Evolutionary conservation across 2,888 invertebrate genomes (phyloP), one percentile per base, ranked within the genome.

Genomic region (Pristionchus fissidentatus): DNA sequence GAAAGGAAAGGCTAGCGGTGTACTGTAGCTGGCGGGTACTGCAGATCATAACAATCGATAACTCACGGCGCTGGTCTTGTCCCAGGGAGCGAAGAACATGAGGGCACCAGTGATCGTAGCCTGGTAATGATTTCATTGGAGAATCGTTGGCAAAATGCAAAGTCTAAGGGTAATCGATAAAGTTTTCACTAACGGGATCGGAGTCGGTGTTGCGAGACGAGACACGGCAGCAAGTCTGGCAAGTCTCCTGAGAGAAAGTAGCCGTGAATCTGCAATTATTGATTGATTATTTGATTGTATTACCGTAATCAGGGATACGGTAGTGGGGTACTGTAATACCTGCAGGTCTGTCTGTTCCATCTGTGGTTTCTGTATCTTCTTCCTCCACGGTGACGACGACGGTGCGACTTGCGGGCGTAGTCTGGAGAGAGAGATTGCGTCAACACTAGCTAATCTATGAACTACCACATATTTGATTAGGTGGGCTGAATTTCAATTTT

Each of bases 151-250:
- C 49, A 10, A 15, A 49, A 49, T 49, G 13, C 19, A 49, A 49
- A 19, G n/a, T n/a, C n/a, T n/a, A n/a, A n/a, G n/a, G n/a, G n/a
- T n/a, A n/a, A n/a, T n/a, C n/a, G n/a, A n/a, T n/a, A n/a, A n/a
- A n/a, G n/a, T n/a, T n/a, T n/a, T n/a, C n/a, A 84, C 89, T 73
- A 29, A 89, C 89, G 32, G 86, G 38, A 55, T 82, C 83, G 73
- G 84, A 84, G 85, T 87, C 85, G 46, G 83, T 78, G 79, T 85
- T 86, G 26, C 87, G 75, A 5, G 87, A 87, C 62, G 89, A 60
- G 79, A 89, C 83, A 60, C 83, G 82, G 82, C 89, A 89, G 85
- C 89, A 89, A 46, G 84, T 85, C 26, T 89, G 84, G 85, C 89
- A 89, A n/a, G 89, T 73, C n/a, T 84, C 85, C n/a, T 85, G 85